Base-by-base conservation (phyloP, 2,888 invertebrate genomes). In the Lithophane ornitopus region DNA sequence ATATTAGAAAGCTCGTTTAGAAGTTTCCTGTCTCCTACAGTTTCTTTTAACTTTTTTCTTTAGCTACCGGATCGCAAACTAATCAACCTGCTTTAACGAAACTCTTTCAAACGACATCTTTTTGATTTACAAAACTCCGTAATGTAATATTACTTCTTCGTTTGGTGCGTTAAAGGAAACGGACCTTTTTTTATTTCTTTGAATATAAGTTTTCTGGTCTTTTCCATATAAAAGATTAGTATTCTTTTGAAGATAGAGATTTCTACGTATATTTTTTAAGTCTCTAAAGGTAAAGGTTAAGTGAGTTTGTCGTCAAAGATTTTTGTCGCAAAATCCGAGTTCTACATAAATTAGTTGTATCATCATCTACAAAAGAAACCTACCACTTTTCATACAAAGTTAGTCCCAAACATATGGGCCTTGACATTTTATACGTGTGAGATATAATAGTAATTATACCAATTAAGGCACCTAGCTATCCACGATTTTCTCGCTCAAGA, bases 81-180 rank as follows among this genome's bases (percentile, higher is more conserved):
- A 89, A 91, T 89, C 87, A 91, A 86, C 80, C 83, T 80, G 75
- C 82, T 59, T 81, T 80, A 68, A 66, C 34, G 34, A 74, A 86
- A 88, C 84, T 88, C 84, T 83, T 86, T 88, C 83, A 82, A 78
- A 76, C 80, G 86, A 80, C 72, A 74, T 82, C 73, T 79, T 81
- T 87, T 87, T 87, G 85, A 89, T 84, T 80, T 85, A 71, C 62
- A 81, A 86, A 88, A 85, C 74, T 89, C 80, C 71, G 81, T 89
- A 84, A 85, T 75, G 73, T 88, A 74, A 86, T 86, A 88, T 86
- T 76, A 81, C 63, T 84, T 85, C 61, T 74, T 71, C 46, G 28
- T 81, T 81, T 1, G n/a, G 58, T 56, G 14, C 68, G 59, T 73
- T 73, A 59, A 74, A 69, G 68, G 46, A 52, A 26, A 26, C 9